Evolutionary conservation across 2,113 vertebrate genomes (phyloP).

Genomic region (Oenanthe oenanthe): DNA sequence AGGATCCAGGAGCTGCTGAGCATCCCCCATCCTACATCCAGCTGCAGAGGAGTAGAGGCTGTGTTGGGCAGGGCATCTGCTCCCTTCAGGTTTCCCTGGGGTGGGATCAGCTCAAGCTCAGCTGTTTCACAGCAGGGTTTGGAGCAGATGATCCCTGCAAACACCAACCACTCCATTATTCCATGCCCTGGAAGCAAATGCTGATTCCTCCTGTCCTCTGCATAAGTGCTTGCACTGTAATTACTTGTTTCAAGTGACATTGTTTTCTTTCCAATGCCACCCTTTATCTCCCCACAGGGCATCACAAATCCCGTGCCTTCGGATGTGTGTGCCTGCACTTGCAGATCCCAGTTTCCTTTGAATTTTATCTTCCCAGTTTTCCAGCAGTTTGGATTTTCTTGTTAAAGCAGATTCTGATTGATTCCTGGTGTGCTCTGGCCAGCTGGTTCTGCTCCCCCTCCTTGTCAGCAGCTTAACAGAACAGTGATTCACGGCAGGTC

Average conservation of each 20-base stretch:
- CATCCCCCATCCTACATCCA: not conserved
- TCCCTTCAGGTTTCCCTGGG: not conserved
- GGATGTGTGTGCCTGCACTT: accelerated
- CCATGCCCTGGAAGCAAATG: not conserved
- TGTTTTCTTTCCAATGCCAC: not conserved
- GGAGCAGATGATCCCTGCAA: not conserved
- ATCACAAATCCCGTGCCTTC: not conserved
- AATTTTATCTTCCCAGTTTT: not conserved
- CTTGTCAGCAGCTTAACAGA: not conserved
- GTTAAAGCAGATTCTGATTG: not conserved
- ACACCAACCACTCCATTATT: accelerated
- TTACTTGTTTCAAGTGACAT: not conserved
- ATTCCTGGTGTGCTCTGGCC: not conserved
- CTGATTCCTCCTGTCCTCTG: not conserved
- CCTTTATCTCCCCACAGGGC: not conserved
- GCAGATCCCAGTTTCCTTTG: not conserved
- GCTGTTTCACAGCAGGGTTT: not conserved
- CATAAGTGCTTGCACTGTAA: not conserved
- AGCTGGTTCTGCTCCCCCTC: not conserved
- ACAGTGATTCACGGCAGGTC: not conserved
- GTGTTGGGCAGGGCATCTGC: not conserved
- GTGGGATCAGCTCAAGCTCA: not conserved
- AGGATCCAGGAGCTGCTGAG: not conserved
- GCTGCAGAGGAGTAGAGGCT: not conserved
- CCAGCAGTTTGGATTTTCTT: not conserved